Base-by-base conservation (phyloP, 2,888 invertebrate genomes). In the Leptopilina syphax region DNA sequence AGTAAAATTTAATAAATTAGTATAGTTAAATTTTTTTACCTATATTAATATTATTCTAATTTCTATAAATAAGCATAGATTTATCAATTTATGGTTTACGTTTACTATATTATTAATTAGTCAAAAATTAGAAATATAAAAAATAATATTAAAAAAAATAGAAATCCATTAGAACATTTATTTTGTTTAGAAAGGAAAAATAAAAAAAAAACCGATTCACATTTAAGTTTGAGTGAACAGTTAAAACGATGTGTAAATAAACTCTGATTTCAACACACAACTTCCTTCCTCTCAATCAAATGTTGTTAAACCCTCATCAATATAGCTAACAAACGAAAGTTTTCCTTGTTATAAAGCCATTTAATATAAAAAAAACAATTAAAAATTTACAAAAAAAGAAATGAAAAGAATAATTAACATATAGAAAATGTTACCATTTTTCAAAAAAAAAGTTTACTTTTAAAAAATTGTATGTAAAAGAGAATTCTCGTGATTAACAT, bases 341-440 rank as follows among this genome's bases (percentile, higher is more conserved):
- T 57, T 57, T 54, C 73, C 41, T 57, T 57, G 9, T 73, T n/a
- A 18, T n/a, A 57, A 54, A 73, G 13, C 54, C 24, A 63, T 63
- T 63, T 8, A 63, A 24, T 24, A 24, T 8, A 8, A 50, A 50
- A 9, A 10, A 50, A 50, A 50, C 44, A 50, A 10, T 50, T 50
- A 50, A 10, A 50, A 50, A 50, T 0, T 44, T 50, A 50, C 1
- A 10, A 47, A 47, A 10, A 12, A 50, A n/a, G n/a, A 50, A 50
- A 9, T 50, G 9, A 50, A 50, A 10, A 3, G 12, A 50, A 50
- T 50, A 50, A 50, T 50, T 50, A 50, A 50, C 50, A 1, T 50
- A 50, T 50, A 3, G 9, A 10, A 50, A 63, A 24, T 63, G 8
- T 63, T 18, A 24, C 5, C 2, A 63, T 9, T 63, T 8, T 63